These are phyloP conservation scores for Pantherophis alleghaniensis DNA, from an alignment of 2,797 vertebrate genomes.

Conservation along the genomic window DNA sequence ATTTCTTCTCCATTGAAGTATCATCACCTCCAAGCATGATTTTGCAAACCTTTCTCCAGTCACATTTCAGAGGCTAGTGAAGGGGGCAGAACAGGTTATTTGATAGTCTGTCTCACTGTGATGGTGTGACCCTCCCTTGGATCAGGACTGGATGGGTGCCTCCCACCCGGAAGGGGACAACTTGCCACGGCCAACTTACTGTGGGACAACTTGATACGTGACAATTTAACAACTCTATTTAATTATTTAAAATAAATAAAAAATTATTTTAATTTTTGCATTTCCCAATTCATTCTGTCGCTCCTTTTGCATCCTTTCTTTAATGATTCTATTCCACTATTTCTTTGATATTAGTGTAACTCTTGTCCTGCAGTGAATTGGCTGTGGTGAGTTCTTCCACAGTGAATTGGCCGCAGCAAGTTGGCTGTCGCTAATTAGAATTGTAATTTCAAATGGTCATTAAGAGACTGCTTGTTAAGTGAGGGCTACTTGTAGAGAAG, in stretches of 20 bases:
- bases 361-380: too few species aligned
- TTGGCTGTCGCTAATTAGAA: too few species aligned
- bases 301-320: too few species aligned
- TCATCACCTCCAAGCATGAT: not conserved
- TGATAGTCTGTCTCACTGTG: not conserved
- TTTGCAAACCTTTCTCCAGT: constrained; percentile 13
- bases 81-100: not conserved
- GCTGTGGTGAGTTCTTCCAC: too few species aligned
- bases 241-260: too few species aligned
- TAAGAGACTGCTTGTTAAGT: not conserved
- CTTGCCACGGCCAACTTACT: too few species aligned
- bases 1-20: not conserved
- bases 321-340: too few species aligned
- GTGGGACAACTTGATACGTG: too few species aligned
- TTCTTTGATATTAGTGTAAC: too few species aligned
- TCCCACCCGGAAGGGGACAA: not conserved
- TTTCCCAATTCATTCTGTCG: too few species aligned
- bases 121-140: not conserved
- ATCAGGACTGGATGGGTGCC: not conserved
- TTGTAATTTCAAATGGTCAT: not conserved
- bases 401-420: too few species aligned
- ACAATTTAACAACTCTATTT: not conserved
- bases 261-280: too few species aligned
- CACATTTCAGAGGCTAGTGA: not conserved
- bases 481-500: not conserved